Base-by-base conservation (phyloP, 2,888 invertebrate species). In the Drosophila longiperda region DNA sequence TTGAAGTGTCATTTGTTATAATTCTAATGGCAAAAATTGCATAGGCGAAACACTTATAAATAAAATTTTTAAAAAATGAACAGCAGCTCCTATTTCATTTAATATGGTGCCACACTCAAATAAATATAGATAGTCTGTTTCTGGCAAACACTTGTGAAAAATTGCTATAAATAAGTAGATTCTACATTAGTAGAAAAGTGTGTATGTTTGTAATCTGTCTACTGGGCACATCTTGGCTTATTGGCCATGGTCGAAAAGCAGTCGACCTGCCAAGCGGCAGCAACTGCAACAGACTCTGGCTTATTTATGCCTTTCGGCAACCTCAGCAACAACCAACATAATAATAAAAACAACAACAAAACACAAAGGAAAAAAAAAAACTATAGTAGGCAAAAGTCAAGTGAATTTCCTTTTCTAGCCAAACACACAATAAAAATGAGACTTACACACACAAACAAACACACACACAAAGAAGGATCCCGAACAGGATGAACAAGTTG, bases 381-480 rank as follows among this genome's bases (percentile, higher is more conserved):
- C 75, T 80, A 82, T 82, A 80, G 75, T 86, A 78, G 85, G 83
- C 86, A 89, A 89, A 80, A 88, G 85, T 89, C 89, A 89, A 89
- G 87, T 83, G 84, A 89, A 87, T 83, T 83, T 83, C 80, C 84
- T 84, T 71, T 73, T 68, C 74, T 69, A 61, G 71, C 72, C 75
- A 73, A 68, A 61, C 65, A 67, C 48, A 75, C 49, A 74, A 67
- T 59, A 67, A 73, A 58, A 73, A 66, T 29, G 15, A 36, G 26
- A 71, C 34, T 15, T 48, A 38, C 45, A 52, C 42, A 66, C 52
- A 75, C 68, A 59, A 5, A 4, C 26, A 26, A 26, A 75, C 68
- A 59, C 29, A 64, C 7, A 33, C 20, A 61, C 9, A 59, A 36
- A 68, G 55, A 36, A 54, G 54, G 66, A 69, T 66, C 60, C 69